Percentiles rank a stretch among this genome's conserved stretches.
phyloP scores from a whole-genome alignment of 2,797 vertebrate species.

The Neoniphon sammara region DNA sequence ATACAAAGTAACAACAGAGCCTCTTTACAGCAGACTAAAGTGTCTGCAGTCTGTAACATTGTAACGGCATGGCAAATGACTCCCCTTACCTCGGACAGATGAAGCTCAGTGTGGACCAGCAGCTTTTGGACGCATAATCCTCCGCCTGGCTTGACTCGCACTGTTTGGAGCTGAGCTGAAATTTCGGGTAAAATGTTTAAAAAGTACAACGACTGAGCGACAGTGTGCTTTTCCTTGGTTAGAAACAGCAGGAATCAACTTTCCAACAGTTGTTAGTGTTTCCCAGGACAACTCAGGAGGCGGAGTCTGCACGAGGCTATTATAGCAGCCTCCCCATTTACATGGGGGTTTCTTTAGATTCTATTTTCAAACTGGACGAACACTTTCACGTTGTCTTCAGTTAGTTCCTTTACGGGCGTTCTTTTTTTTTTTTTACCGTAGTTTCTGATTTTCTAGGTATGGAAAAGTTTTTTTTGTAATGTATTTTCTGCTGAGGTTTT shows the following conservation, averaged over 20 bases:
- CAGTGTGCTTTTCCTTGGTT: not conserved
- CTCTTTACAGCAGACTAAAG: not conserved
- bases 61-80: not conserved
- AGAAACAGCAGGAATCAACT: constrained; percentile 44
- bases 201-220: not conserved
- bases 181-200: constrained; percentile 2
- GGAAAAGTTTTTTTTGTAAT: too few relatives aligned
- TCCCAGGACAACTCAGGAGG: constrained; percentile 79
- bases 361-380: not conserved
- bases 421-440: too few relatives aligned
- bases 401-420: too few relatives aligned
- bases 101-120: constrained; percentile 55
- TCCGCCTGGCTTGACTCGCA: constrained; percentile 9
- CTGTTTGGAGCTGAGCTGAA: not conserved
- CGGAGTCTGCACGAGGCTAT: constrained; percentile 54
- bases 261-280: constrained; percentile 77
- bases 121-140: constrained; percentile 66
- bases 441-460: not conserved
- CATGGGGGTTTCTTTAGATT: not conserved
- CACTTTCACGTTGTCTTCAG: not conserved
- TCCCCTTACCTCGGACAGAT: constrained; percentile 69
- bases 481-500: too few relatives aligned
- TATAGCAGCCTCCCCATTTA: constrained; percentile 3
- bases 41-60: not conserved
- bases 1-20: not conserved